Evolutionary conservation across 2,113 vertebrate species (phyloP), one percentile per base, ranked within the genome.

Genomic region (Lynx canadensis): DNA sequence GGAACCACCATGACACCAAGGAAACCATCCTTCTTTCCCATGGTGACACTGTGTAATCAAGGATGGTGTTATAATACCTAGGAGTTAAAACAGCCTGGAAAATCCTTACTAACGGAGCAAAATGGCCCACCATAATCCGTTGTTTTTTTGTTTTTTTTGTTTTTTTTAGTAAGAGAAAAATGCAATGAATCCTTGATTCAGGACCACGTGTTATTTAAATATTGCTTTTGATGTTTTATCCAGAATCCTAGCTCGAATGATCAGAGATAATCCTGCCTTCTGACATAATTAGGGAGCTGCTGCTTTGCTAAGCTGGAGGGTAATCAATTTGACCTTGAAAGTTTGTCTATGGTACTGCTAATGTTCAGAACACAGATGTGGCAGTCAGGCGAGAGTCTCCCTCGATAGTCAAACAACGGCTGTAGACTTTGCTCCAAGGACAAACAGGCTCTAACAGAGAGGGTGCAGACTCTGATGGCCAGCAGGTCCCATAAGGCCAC

Each of bases 181-280:
- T 91, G 71, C 71, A 94, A 23, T 21, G 93, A 88, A 91, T 97
- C 63, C 66, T 92, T 85, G 76, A 94, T 94, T 97, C 18, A 3
- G 78, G 88, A 89, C 71, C 5, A 0, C 66, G 60, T 97, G 57
- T 93, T 97, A 96, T 95, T 98, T 91, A 96, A 98, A 91, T 82
- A 90, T 92, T 95, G 93, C 81, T 92, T 98, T 98, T 98, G 97
- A 98, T 95, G 95, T 95, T 96, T 96, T 87, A 96, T 68, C 90
- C 85, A 91, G 76, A 95, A 66, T 91, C 81, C 82, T 93, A 91
- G 52, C 85, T 91, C 76, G 92, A 95, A 97, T 45, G 88, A 97
- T 97, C 95, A 97, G 94, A 98, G 94, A 95, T 96, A 95, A 98
- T 97, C 95, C 97, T 87, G 84, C 66, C 87, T 98, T 94, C 97